Evolutionary conservation across 2,113 vertebrate genomes (phyloP).

Genomic region (Sardina pilchardus): DNA sequence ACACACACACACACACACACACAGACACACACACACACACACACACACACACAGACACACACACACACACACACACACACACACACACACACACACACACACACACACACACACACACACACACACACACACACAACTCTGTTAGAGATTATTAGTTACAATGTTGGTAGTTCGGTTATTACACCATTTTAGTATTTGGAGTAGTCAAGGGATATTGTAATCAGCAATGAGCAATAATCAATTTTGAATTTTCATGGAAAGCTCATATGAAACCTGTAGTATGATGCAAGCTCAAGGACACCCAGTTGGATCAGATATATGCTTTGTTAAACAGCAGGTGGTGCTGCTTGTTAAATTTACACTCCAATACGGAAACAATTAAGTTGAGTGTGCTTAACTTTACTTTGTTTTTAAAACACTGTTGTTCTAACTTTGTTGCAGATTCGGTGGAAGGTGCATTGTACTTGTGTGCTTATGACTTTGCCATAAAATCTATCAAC

Average conservation of each 20-base stretch:
- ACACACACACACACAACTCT: too few species aligned
- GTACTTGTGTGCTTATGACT: slow-evolving; percentile 89
- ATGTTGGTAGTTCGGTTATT: neutral
- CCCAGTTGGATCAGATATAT: neutral
- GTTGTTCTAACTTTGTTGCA: slow-evolving; percentile 56
- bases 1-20: too few species aligned
- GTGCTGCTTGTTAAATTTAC: neutral
- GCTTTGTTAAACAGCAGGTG: neutral
- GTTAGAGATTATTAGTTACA: too few species aligned
- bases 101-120: too few species aligned
- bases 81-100: too few species aligned
- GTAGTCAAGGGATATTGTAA: neutral
- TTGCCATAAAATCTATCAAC: slow-evolving; percentile 83
- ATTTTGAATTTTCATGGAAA: neutral
- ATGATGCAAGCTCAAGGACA: neutral
- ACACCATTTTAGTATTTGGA: neutral
- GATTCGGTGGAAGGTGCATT: slow-evolving; percentile 90
- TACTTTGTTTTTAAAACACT: neutral
- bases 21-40: too few species aligned
- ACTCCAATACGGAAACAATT: neutral
- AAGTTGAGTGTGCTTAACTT: neutral
- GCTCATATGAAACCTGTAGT: neutral
- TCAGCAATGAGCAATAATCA: neutral
- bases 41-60: too few species aligned
- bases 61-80: too few species aligned